Evolutionary conservation across 2,797 vertebrate genomes (phyloP), one percentile per base, ranked within the genome.

Genomic region (Schizothorax lantsangensis): DNA sequence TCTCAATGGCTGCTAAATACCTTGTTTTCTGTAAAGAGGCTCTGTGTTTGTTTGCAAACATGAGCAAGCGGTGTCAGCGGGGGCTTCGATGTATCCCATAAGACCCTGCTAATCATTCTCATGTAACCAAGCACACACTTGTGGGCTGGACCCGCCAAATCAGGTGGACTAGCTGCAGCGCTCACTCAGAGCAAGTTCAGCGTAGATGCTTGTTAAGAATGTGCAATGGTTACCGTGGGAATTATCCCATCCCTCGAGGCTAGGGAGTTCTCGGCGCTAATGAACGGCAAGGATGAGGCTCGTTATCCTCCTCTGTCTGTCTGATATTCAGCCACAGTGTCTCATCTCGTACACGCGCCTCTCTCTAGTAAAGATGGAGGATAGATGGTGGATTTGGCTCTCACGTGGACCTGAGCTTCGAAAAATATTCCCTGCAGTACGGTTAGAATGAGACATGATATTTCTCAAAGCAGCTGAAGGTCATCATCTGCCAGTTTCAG

Each of bases 191-290:
- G 85, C 86, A 84, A 86, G 92, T 94, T 91, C 92, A 91, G 91
- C 93, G 89, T 89, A 91, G 88, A 88, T 91, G 92, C 95, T 95
- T 95, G 93, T 95, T 95, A 95, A 95, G 87, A 95, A 95, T 92
- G 92, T 92, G 92, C 93, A 92, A 93, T 93, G 91, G 92, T 92
- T 89, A 89, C 91, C 64, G 78, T 91, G 94, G 94, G 94, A 94
- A 93, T 92, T 91, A 88, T 89, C 91, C 80, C 90, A 81, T 90
- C 91, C 89, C 92, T 91, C 88, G 88, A 91, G 93, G 92, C 91
- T 89, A 91, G 93, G 89, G 92, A 94, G 93, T 92, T 92, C 92
- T 94, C 90, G 85, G 91, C 91, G 90, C 92, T 95, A 95, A 95
- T 94, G 93, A 95, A 94, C 92, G 92, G 84, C 88, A 89, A 92